These are phyloP conservation scores for Donacobius atricapilla DNA, from an alignment of 2,113 vertebrate species.

Conservation along the genomic window DNA sequence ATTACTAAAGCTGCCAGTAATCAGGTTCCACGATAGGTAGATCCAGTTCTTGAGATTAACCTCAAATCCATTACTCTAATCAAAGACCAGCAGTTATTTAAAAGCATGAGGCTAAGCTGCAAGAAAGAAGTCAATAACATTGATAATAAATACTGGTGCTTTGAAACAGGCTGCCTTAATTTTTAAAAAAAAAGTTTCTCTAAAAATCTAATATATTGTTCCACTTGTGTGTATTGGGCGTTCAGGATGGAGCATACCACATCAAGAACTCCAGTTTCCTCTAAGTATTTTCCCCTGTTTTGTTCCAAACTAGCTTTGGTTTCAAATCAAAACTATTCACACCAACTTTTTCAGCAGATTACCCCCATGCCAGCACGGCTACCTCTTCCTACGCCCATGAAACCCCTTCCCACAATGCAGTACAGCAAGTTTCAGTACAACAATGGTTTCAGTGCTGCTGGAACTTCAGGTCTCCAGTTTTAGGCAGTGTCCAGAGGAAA, in stretches of 20 bases:
- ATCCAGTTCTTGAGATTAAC: background rate
- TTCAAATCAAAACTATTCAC: background rate
- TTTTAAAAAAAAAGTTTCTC: too few relatives aligned
- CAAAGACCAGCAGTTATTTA: background rate
- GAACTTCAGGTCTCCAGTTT: background rate
- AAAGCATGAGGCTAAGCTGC: background rate
- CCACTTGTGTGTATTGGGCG: background rate
- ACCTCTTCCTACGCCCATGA: accelerated
- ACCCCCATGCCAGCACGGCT: background rate
- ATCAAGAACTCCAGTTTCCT: background rate
- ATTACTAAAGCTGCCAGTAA: background rate
- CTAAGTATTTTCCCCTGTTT: background rate
- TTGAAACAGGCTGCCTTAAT: background rate
- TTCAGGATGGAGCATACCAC: background rate
- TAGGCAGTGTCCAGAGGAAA: background rate
- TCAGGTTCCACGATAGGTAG: background rate
- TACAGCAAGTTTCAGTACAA: background rate
- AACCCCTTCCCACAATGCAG: accelerated
- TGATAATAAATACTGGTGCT: background rate
- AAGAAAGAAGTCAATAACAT: background rate
- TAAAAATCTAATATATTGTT: background rate
- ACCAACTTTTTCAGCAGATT: background rate
- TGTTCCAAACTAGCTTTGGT: background rate
- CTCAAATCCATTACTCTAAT: background rate
- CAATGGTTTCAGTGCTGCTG: background rate